A percentile compares a stretch with the other conserved stretches of the same genome.
Evolutionary conservation across 2,113 vertebrate species (phyloP).

Genomic region (Mobula birostris): DNA sequence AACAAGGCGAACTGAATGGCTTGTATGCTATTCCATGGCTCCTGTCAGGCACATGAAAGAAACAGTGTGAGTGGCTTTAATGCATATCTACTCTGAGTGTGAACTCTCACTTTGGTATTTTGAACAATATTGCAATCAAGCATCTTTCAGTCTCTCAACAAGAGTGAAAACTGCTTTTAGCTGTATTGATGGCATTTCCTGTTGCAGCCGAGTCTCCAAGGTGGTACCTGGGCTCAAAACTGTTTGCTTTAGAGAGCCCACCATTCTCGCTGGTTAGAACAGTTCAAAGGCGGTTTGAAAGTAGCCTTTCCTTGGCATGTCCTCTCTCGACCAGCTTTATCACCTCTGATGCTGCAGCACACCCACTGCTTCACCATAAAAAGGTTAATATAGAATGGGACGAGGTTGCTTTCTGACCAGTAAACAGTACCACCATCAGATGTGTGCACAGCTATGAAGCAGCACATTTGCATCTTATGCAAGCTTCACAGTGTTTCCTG

Average conservation of each 20-base stretch:
- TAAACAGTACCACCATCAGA: not conserved
- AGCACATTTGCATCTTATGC: not conserved
- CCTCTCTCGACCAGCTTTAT: constrained; percentile 6
- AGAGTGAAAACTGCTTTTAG: not conserved
- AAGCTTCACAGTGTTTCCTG: not conserved
- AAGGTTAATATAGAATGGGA: not conserved
- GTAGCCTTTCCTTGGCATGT: not conserved
- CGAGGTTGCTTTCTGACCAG: not conserved
- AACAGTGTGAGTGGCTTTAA: not conserved
- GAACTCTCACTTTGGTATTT: not conserved
- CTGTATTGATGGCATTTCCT: constrained; percentile 33
- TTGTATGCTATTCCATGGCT: not conserved
- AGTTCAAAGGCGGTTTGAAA: not conserved
- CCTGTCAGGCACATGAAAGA: not conserved
- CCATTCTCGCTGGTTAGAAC: not conserved
- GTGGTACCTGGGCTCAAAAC: not conserved
- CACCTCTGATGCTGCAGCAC: not conserved
- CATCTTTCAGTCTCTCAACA: constrained; percentile 10
- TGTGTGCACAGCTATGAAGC: constrained; percentile 3
- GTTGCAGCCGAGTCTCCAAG: not conserved
- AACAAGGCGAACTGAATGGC: too few relatives aligned
- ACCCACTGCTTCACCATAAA: not conserved
- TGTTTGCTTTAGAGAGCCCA: not conserved
- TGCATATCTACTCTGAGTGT: not conserved
- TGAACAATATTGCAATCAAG: not conserved